A percentile compares a stretch with the other conserved stretches of the same genome.
Evolutionary conservation across 2,113 vertebrate species (phyloP).

Genomic region (Megaptera novaeangliae): DNA sequence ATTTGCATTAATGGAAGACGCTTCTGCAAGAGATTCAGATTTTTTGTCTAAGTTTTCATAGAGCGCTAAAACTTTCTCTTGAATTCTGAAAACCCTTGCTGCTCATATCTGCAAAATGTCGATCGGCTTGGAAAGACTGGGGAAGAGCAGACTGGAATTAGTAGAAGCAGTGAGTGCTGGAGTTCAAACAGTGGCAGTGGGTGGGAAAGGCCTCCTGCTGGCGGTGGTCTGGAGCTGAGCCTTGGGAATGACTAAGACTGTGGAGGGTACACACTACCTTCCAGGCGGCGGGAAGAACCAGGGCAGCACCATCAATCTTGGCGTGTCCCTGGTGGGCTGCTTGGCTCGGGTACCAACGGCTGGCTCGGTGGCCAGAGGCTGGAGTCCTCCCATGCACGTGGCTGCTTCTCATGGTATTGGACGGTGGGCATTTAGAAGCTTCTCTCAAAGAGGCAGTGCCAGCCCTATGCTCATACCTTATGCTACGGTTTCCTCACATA

Average conservation of each 20-base stretch:
- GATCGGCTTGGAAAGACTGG: neutral
- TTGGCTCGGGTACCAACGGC: too few relatives aligned
- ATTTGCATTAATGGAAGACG: neutral
- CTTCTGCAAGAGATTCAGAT: neutral
- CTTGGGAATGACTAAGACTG: neutral
- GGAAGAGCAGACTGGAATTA: neutral
- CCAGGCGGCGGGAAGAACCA: neutral
- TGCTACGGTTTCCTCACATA: accelerated
- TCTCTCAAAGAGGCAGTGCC: neutral
- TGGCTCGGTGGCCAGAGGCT: neutral
- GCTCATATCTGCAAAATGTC: neutral
- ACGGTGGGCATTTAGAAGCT: neutral
- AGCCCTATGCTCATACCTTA: neutral
- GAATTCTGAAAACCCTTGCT: neutral
- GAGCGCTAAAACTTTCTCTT: neutral
- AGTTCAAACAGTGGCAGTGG: neutral
- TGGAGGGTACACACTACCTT: neutral
- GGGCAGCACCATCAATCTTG: too few relatives aligned
- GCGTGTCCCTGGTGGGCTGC: neutral
- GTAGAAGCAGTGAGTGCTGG: neutral
- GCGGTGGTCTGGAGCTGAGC: neutral
- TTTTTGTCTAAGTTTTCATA: neutral
- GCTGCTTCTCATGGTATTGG: neutral
- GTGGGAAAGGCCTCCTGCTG: neutral
- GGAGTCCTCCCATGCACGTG: accelerated